phyloP scores from a whole-genome alignment of 1,140 invertebrate genomes.

The Eupristina koningsbergeri region DNA sequence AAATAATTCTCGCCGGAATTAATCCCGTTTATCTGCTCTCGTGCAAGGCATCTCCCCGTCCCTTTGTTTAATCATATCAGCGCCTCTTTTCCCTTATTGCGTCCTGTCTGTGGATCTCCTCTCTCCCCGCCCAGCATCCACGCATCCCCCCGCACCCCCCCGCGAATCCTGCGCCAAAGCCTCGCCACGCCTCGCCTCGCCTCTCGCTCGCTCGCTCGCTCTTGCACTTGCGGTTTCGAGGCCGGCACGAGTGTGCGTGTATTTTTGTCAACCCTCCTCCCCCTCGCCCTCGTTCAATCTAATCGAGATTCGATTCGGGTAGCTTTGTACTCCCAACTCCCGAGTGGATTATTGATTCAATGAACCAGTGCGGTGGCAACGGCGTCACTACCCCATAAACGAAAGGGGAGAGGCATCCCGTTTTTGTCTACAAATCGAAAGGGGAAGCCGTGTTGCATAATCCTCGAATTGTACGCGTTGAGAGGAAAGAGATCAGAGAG shows the following conservation, averaged over 20 bases:
- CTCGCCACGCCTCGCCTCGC: no score
- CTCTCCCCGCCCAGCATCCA: neutral
- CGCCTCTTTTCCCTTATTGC: neutral
- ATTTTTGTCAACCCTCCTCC: neutral
- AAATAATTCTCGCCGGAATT: constrained; percentile 36
- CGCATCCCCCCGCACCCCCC: no score
- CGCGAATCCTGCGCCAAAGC: no score
- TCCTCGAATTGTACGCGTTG: neutral
- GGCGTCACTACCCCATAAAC: constrained; percentile 19
- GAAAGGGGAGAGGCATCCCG: neutral
- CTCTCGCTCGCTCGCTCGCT: neutral
- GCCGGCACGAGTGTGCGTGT: neutral
- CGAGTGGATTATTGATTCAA: constrained; percentile 52
- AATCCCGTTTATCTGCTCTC: constrained; percentile 44
- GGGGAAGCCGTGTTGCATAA: neutral
- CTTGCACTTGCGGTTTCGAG: constrained; percentile 18
- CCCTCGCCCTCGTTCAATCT: neutral
- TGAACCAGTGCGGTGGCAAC: constrained; percentile 40
- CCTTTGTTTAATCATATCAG: neutral
- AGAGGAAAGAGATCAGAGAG: neutral
- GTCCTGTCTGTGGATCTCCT: neutral
- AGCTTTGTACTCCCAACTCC: constrained; percentile 39
- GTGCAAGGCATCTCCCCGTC: neutral
- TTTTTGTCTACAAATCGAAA: constrained; percentile 37
- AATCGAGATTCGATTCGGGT: constrained; percentile 51